A percentile compares a stretch with the other conserved stretches of the same genome.
phyloP scores from a whole-genome alignment of 2,797 vertebrate species.

The Enteromius mattozi region DNA sequence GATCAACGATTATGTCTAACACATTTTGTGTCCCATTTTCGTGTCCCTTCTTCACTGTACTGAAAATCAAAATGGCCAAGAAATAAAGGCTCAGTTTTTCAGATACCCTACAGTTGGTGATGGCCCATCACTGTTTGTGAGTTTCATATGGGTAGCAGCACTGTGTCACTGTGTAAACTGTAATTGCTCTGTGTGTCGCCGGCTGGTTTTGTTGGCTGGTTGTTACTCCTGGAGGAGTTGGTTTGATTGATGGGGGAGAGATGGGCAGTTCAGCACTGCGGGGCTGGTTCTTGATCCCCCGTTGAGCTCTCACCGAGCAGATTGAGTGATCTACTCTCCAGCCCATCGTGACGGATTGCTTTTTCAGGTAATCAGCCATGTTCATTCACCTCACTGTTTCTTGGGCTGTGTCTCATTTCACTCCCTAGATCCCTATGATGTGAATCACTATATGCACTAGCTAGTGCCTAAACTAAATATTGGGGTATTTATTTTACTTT shows the following conservation, averaged over 20 bases:
- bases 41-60: background rate
- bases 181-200: slow-evolving; percentile 50
- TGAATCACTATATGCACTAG: background rate
- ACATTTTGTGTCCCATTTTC: background rate
- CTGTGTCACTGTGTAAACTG: slow-evolving; percentile 47
- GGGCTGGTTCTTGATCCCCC: slow-evolving; percentile 64
- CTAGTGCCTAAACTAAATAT: background rate
- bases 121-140: slow-evolving; percentile 20
- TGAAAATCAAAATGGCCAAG: background rate
- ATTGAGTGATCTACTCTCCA: slow-evolving; percentile 83
- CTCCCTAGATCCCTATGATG: background rate
- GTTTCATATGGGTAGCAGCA: slow-evolving; percentile 34
- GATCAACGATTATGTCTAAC: no score
- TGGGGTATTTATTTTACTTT: background rate
- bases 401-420: slow-evolving; percentile 19
- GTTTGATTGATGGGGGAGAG: slow-evolving; percentile 47
- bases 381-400: slow-evolving; percentile 49
- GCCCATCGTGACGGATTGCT: slow-evolving; percentile 85
- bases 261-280: slow-evolving; percentile 50
- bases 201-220: slow-evolving; percentile 42
- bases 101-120: slow-evolving; percentile 1
- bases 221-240: slow-evolving; percentile 44
- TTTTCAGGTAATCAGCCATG: slow-evolving; percentile 88
- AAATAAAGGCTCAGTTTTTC: background rate
- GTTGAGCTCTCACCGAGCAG: slow-evolving; percentile 75